These are phyloP conservation scores for Clarias laeviceps DNA, from an alignment of 2,797 vertebrate species.

Conservation along the genomic window DNA sequence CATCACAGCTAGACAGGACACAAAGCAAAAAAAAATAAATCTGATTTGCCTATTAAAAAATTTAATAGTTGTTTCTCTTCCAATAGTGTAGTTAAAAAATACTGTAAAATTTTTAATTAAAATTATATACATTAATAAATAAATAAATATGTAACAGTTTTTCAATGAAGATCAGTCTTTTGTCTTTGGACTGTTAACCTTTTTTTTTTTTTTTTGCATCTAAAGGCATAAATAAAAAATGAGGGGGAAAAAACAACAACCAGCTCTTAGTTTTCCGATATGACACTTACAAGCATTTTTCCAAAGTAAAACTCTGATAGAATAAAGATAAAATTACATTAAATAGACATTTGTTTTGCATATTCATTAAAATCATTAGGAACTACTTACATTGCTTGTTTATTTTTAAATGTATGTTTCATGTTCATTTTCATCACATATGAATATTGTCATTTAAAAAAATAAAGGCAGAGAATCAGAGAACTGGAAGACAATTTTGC, in stretches of 20 bases:
- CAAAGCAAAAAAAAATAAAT: neutral
- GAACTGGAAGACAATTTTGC: slow-evolving; percentile 8
- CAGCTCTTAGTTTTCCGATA: neutral
- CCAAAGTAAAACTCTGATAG: neutral
- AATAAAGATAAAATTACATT: neutral
- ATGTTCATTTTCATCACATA: neutral
- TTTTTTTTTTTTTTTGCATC: neutral
- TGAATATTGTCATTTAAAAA: neutral
- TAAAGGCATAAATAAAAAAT: neutral
- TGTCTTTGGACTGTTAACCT: neutral
- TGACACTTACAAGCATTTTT: neutral
- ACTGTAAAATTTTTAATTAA: neutral
- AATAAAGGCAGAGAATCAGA: neutral
- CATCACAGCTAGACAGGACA: neutral
- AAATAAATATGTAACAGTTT: neutral
- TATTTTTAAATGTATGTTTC: no score
- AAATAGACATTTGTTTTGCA: neutral
- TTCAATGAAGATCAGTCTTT: neutral
- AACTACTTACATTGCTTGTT: neutral
- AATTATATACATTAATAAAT: neutral
- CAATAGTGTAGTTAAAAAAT: neutral
- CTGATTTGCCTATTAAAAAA: neutral
- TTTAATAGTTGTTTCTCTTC: neutral
- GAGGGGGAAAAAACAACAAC: neutral
- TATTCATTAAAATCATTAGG: neutral